Conservation (phyloP, 35 echinoderm and acorn worm genomes). For the Apostichopus californicus region DNA sequence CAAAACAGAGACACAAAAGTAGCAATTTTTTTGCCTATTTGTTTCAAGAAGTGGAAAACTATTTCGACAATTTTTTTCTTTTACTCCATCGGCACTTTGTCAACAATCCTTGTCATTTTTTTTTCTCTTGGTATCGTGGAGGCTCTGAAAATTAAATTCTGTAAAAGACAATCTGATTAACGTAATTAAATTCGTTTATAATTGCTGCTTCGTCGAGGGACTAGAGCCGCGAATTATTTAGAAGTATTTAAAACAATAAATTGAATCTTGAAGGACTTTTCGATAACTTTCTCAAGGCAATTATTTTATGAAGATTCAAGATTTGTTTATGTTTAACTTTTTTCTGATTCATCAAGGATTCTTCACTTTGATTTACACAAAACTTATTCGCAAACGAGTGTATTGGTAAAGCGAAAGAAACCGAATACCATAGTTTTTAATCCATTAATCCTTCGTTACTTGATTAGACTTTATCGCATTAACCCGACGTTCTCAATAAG, state of each 20-base stretch:
- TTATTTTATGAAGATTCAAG: not conserved
- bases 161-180: constrained; percentile 49
- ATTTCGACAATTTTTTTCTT: not conserved
- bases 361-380: not conserved
- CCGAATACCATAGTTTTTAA: too few species aligned
- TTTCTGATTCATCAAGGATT: not conserved
- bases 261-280: not conserved
- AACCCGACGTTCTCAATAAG: not conserved
- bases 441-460: not conserved
- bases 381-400: too few species aligned
- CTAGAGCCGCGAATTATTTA: constrained; percentile 16
- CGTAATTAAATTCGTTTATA: constrained; percentile 57
- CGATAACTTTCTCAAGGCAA: not conserved
- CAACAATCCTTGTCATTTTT: not conserved
- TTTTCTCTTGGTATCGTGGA: not conserved
- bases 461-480: not conserved
- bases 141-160: constrained; percentile 45
- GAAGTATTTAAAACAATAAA: not conserved
- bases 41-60: not conserved
- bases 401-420: not conserved
- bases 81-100: not conserved
- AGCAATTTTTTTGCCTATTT: not conserved
- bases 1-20: too few species aligned
- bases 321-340: not conserved
- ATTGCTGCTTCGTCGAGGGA: constrained; percentile 25